Evolutionary conservation across 2,113 vertebrate species (phyloP), one percentile per base, ranked within the genome.

Genomic region (Tragelaphus strepsiceros): DNA sequence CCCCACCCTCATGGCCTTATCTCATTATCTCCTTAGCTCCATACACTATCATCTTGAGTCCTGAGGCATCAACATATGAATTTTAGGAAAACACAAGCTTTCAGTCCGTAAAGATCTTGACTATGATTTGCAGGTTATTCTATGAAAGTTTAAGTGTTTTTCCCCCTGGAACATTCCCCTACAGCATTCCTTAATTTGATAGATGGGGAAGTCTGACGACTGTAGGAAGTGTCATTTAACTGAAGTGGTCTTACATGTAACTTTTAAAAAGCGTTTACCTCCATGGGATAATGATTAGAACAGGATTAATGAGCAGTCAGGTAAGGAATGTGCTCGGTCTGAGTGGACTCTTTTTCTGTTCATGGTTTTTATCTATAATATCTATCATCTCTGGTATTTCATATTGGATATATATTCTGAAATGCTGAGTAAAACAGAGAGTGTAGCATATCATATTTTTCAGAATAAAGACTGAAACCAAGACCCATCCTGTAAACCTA

Each of bases 321-420:
- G 59, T 86, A 35, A 85, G 96, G 28, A 54, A 39, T 71, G 95
- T 93, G 12, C 85, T 77, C 28, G 56, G 58, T 92, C 71, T 28
- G 21, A 30, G 30, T 39, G 39, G 59, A 53, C 90, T 35, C 14
- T 84, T 92, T 88, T 96, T 97, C 59, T 96, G 43, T 94, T 94
- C 74, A 78, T 71, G 94, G 54, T 90, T 95, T 94, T 96, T 92
- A 85, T 96, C 97, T 98, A 21, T 81, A 82, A 62, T 71, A 78
- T 85, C 83, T 84, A 0, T 95, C 87, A 62, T 91, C 54, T 80
- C 71, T 59, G 2, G 10, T 86, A 51, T 78, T 92, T 97, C 35
- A 4, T 88, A 77, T 83, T 88, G 64, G 14, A 61, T 56, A 64
- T 58, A 16, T 78, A 26, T 43, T 56, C 53, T 9, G 19, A 95